Evolutionary conservation across 2,797 vertebrate species (phyloP), one percentile per base, ranked within the genome.

Genomic region (Sebastes iracundus): DNA sequence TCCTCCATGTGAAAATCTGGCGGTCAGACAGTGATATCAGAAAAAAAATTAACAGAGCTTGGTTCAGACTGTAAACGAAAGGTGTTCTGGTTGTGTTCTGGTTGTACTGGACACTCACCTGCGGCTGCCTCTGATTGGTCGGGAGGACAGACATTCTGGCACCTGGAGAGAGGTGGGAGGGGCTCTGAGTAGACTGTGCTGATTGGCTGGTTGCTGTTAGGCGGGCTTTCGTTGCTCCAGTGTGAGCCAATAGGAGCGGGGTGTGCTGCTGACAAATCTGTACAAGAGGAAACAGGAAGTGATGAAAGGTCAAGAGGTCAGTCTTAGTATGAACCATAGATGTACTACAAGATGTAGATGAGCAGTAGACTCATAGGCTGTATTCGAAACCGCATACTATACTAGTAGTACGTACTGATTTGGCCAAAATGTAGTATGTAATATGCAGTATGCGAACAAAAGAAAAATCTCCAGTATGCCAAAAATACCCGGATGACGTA

Each of bases 1-100:
- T 79, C 62, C 10, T 80, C 86, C 75, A 86, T 89, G 46, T 88
- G 80, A 85, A 87, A 52, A 9, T 72, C 88, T 90, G 64, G 12
- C 33, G 18, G 18, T 55, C 35, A 49, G 10, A 28, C 20, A 38
- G 2, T 25, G n/a, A 18, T 67, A 68, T n/a, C 14, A 38, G 18
- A 0, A 38, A 6, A 27, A 23, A 28, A 23, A 77, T 18, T 1
- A 23, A 49, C 53, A 14, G 58, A 25, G 28, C 32, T 59, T 66
- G 63, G 25, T 67, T 49, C 9, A 22, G 13, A 14, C 23, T 64
- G 23, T 42, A 27, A 33, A 20, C 16, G 23, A 13, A 38, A 23
- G 49, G 28, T 20, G 13, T 38, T 38, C 38, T 42, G 42, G 13
- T 64, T 9, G 4, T n/a, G 38, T 42, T 42, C 42, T 46, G 42